Evolutionary conservation across 2,888 invertebrate genomes (phyloP).

Genomic region (Aspidiotus rigidus): DNA sequence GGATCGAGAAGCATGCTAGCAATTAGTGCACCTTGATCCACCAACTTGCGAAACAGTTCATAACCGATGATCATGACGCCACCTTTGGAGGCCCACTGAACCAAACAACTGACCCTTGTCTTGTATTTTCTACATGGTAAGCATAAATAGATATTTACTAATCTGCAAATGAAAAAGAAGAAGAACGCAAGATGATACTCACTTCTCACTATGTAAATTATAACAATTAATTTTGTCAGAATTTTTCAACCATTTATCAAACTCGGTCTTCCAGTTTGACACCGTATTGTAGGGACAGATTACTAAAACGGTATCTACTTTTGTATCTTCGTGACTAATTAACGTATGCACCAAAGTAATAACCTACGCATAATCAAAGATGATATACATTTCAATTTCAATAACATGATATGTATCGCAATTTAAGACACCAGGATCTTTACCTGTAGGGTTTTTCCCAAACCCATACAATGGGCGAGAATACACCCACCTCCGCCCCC

Average conservation of each 20-base stretch:
- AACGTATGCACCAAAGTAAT: constrained; percentile 79
- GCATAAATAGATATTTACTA: too few species aligned
- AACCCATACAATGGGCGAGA: constrained; percentile 92
- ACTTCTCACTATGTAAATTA: constrained; percentile 62
- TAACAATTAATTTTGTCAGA: constrained; percentile 55
- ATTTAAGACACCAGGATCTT: too few species aligned
- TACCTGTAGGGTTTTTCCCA: constrained; percentile 85
- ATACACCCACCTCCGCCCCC: constrained; percentile 68
- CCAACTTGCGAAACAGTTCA: constrained; percentile 57
- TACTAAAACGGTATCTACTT: constrained; percentile 68
- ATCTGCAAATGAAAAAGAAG: not conserved
- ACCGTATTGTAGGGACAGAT: constrained; percentile 92
- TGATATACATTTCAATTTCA: too few species aligned
- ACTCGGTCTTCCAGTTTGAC: constrained; percentile 93
- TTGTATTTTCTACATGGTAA: not conserved
- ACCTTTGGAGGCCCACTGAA: constrained; percentile 41
- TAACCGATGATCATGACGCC: constrained; percentile 64
- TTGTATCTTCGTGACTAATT: constrained; percentile 51
- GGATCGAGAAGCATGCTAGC: too few species aligned
- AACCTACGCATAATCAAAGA: constrained; percentile 50
- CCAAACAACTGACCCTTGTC: constrained; percentile 10
- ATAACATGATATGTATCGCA: too few species aligned
- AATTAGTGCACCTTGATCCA: constrained; percentile 37
- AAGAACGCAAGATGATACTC: constrained; percentile 30
- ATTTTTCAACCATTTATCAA: constrained; percentile 74